phyloP scores from a whole-genome alignment of 2,797 vertebrate species.

The Petrocephalus sullivani region DNA sequence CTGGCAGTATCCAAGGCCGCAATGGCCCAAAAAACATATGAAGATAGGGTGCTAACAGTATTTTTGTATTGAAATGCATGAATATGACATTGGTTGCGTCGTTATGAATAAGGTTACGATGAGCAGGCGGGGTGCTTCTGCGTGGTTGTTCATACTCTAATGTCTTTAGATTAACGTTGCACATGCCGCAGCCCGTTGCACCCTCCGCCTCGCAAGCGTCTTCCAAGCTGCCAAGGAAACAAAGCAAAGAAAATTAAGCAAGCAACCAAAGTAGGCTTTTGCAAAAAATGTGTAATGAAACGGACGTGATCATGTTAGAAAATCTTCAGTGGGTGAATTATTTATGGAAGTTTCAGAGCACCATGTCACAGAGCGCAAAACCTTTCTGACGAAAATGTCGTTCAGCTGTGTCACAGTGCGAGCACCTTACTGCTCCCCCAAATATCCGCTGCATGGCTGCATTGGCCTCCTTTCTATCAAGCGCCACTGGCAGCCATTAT shows the following conservation, averaged over 20 bases:
- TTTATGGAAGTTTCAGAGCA: not conserved
- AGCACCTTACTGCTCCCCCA: not conserved
- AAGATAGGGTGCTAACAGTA: not conserved
- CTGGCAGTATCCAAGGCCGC: not conserved
- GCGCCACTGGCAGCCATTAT: constrained; percentile 29
- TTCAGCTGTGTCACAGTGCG: constrained; percentile 9
- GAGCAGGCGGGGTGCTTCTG: constrained; percentile 25
- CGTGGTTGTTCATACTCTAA: constrained; percentile 36
- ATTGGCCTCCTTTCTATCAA: constrained; percentile 38
- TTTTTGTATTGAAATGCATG: not conserved
- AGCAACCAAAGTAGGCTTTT: constrained; percentile 15
- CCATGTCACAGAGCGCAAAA: not conserved
- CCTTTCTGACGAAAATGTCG: not conserved
- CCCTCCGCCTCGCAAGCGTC: constrained; percentile 15
- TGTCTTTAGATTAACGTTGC: constrained; percentile 37
- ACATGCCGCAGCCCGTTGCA: constrained; percentile 25
- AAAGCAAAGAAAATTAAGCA: constrained; percentile 9
- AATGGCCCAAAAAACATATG: not conserved
- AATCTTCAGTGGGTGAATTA: not conserved
- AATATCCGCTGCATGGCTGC: constrained; percentile 36
- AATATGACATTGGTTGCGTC: not conserved
- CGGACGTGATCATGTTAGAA: constrained; percentile 31
- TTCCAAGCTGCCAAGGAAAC: not conserved
- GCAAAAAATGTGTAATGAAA: constrained; percentile 28
- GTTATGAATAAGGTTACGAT: constrained; percentile 8